Base-by-base conservation (phyloP, 2,797 vertebrate species). In the Brachymystax lenok region DNA sequence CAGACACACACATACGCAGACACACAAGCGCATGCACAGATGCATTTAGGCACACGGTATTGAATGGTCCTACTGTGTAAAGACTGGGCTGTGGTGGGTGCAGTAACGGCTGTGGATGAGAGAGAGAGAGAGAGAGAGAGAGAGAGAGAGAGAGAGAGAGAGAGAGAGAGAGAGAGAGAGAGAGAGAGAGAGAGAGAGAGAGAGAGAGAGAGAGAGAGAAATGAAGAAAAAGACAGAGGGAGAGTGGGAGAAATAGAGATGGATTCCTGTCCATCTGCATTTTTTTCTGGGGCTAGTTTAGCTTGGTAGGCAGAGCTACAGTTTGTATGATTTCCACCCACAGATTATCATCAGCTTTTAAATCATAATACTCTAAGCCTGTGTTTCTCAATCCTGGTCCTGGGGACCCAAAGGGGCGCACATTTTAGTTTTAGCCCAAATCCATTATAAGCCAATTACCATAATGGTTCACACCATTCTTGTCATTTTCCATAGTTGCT, bases 1-100 rank as follows among this genome's bases (percentile, higher is more conserved):
- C 84, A 87, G 73, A 87, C 85, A 81, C 71, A 76, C 69, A 67
- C 61, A 80, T 17, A 78, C 61, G 28, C 71, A 59, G 6, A 52
- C 71, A 77, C 35, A 63, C 70, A 51, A 16, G 21, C 59, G 66
- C 35, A 51, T 19, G 51, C 21, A 63, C 69, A 64, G 51, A 77
- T 1, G 50, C 63, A n/a, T 7, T 27, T 12, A 79, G 83, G 82
- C 59, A 77, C 74, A 12, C 21, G 66, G 82, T 77, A 88, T 90
- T 89, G 24, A 91, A 90, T 90, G 87, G 85, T 79, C 24, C 76
- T 88, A 80, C 83, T 91, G 89, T 90, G 85, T 66, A 13, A 80
- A 40, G 8, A 2, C 79, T 61, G 76, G 30, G 33, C 16, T 69
- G 67, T 40, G 67, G 50, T 50, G 28, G 30, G 28, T 12, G 4